These are phyloP conservation scores for Nemotelus nigrinus DNA, from an alignment of 2,888 invertebrate genomes.

Conservation along the genomic window DNA sequence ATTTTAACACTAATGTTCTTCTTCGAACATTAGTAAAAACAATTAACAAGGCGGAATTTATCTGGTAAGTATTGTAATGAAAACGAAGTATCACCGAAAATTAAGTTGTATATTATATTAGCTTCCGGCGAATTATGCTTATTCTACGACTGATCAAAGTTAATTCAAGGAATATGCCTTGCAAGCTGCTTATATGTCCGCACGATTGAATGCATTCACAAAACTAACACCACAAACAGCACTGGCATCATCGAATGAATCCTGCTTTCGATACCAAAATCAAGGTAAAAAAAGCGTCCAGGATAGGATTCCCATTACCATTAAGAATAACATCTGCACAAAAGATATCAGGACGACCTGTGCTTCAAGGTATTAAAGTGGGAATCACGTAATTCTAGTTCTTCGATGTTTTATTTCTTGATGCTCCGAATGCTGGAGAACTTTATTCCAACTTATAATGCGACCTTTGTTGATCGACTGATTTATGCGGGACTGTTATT, in stretches of 20 bases:
- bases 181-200: conserved; percentile 59
- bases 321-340: conserved; percentile 96
- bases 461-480: conserved; percentile 86
- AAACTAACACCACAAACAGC: conserved; percentile 74
- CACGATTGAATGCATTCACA: conserved; percentile 82
- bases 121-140: too few relatives aligned
- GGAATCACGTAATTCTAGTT: too few relatives aligned
- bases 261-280: conserved; percentile 69
- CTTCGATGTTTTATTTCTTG: too few relatives aligned
- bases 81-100: too few relatives aligned
- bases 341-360: conserved; percentile 81
- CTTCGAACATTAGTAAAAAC: too few relatives aligned
- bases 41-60: too few relatives aligned
- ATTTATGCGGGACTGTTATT: conserved; percentile 76
- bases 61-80: too few relatives aligned
- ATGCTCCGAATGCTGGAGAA: conserved; percentile 81
- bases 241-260: conserved; percentile 70
- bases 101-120: too few relatives aligned
- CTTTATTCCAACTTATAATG: conserved; percentile 89
- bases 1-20: too few relatives aligned
- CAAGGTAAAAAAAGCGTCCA: conserved; percentile 68
- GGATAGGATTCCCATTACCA: conserved; percentile 85
- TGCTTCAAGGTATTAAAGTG: conserved; percentile 67
- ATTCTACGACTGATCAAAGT: conserved; percentile 58
- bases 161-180: conserved; percentile 59